Conservation (phyloP, 2,113 vertebrate genomes). For the Corythaeola cristata region DNA sequence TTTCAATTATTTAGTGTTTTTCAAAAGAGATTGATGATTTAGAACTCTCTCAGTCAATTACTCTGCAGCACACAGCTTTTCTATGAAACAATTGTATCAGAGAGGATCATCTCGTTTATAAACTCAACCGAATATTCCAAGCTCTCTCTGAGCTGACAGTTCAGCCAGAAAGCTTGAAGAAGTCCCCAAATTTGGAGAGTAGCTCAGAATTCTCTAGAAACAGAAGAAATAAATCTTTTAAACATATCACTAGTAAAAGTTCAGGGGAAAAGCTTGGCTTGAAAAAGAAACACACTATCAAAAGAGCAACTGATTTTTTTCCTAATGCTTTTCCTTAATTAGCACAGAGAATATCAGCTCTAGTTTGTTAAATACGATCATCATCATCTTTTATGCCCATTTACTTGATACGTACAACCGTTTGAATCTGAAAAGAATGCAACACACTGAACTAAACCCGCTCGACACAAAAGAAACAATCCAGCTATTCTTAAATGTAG, state of each 20-base stretch:
- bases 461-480: not conserved
- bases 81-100: not conserved
- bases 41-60: not conserved
- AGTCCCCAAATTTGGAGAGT: not conserved
- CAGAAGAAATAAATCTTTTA: not conserved
- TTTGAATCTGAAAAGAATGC: not conserved
- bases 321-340: not conserved
- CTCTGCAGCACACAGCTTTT: not conserved
- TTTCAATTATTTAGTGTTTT: conserved; percentile 17
- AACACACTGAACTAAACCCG: not conserved
- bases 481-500: not conserved
- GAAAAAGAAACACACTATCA: not conserved
- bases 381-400: not conserved
- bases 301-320: not conserved
- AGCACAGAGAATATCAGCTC: not conserved
- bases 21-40: not conserved
- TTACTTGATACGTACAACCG: not conserved
- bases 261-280: not conserved
- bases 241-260: rapidly evolving
- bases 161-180: not conserved
- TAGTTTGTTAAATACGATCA: not conserved
- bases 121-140: not conserved
- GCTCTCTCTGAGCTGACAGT: not conserved
- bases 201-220: not conserved
- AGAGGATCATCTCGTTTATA: not conserved